These are phyloP conservation scores for Champsocephalus gunnari DNA, from an alignment of 2,797 vertebrate genomes.

Conservation along the genomic window DNA sequence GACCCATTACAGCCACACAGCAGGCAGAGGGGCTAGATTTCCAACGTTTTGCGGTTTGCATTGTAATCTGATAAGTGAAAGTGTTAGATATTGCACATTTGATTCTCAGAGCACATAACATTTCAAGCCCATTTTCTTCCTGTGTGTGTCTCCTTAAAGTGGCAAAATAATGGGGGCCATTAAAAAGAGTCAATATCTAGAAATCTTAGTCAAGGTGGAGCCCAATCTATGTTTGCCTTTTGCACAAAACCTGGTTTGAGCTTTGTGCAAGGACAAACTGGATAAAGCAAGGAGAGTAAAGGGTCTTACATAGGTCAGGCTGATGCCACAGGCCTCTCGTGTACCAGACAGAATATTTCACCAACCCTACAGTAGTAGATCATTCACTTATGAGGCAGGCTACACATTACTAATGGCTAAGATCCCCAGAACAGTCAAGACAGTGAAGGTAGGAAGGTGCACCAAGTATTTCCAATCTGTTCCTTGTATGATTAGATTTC, in stretches of 20 bases:
- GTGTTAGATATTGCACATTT: constrained; percentile 49
- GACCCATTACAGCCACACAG: constrained; percentile 86
- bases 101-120: constrained; percentile 58
- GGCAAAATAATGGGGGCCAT: constrained; percentile 45
- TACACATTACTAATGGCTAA: constrained; percentile 74
- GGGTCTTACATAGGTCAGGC: constrained; percentile 89
- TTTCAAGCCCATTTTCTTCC: constrained; percentile 62
- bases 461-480: constrained; percentile 81
- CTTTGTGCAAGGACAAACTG: constrained; percentile 59
- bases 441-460: constrained; percentile 86
- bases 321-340: constrained; percentile 88
- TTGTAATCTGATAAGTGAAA: constrained; percentile 38
- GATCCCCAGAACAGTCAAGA: constrained; percentile 85
- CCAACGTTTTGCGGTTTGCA: constrained; percentile 32
- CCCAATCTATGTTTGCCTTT: constrained; percentile 54
- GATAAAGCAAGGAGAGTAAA: constrained; percentile 79
- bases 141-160: constrained; percentile 72
- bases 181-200: constrained; percentile 44
- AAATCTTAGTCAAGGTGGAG: constrained; percentile 36
- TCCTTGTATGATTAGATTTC: constrained; percentile 71
- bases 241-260: constrained; percentile 37
- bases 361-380: constrained; percentile 83
- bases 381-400: constrained; percentile 84
- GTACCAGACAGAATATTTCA: constrained; percentile 87
- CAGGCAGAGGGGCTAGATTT: constrained; percentile 37